phyloP scores from a whole-genome alignment of 2,888 invertebrate genomes.

The Mesorhabditis belari region DNA sequence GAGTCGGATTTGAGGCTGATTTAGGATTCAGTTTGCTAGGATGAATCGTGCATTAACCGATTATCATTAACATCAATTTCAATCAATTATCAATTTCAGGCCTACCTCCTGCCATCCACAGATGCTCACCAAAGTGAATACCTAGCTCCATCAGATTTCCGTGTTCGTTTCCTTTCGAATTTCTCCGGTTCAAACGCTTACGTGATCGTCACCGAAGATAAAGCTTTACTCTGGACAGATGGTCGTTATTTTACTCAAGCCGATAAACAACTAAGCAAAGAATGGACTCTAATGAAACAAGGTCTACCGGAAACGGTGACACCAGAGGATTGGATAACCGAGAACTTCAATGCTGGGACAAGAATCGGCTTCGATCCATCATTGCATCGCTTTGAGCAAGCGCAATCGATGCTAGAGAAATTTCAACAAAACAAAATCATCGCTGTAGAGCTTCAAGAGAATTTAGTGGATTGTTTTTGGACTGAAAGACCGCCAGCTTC shows the following conservation, averaged over 20 bases:
- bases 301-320: constrained; percentile 56
- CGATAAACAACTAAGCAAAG: constrained; percentile 14
- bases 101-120: constrained; percentile 48
- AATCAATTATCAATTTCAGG: too few relatives aligned
- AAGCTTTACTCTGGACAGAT: constrained; percentile 83
- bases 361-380: constrained; percentile 73
- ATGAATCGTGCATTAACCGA: too few relatives aligned
- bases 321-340: constrained; percentile 39
- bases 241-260: constrained; percentile 83
- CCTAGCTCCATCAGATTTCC: constrained; percentile 74
- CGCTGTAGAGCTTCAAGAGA: constrained; percentile 32
- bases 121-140: constrained; percentile 61
- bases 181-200: constrained; percentile 79
- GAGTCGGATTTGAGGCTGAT: too few relatives aligned
- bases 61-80: too few relatives aligned
- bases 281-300: constrained; percentile 85
- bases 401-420: constrained; percentile 8
- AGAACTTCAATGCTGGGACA: constrained; percentile 58
- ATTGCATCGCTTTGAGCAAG: constrained; percentile 60
- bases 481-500: constrained; percentile 26
- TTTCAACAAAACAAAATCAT: constrained; percentile 20
- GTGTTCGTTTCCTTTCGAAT: constrained; percentile 73
- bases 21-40: too few relatives aligned
- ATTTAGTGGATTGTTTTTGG: constrained; percentile 46
- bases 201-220: constrained; percentile 52